phyloP scores from a whole-genome alignment of 1,140 invertebrate genomes.

The Trichonephila clavipes region DNA sequence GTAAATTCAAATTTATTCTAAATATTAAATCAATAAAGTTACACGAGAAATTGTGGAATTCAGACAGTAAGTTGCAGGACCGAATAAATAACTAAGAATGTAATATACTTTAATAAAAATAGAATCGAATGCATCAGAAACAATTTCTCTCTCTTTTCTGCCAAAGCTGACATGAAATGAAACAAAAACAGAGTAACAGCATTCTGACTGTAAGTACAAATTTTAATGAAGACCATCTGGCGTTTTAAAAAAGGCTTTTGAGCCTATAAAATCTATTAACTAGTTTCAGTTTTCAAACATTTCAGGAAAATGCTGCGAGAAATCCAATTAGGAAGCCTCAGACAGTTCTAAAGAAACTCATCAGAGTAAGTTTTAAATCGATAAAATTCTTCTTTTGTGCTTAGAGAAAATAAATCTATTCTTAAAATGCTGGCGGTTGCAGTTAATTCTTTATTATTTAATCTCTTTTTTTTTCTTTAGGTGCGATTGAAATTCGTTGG shows the following conservation, averaged over 20 bases:
- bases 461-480: constrained; percentile 35
- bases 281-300: constrained; percentile 41
- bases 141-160: neutral
- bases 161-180: neutral
- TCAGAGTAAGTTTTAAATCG: constrained; percentile 8
- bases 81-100: too few species aligned
- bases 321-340: constrained; percentile 44
- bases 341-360: constrained; percentile 40
- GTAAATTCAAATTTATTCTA: too few species aligned
- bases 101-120: too few species aligned
- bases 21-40: too few species aligned
- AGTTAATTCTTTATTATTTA: constrained; percentile 37
- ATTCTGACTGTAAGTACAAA: neutral
- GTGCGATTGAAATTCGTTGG: neutral
- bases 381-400: constrained; percentile 11
- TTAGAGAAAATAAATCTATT: neutral
- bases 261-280: constrained; percentile 40
- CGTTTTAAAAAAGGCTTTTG: neutral
- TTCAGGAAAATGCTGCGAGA: neutral
- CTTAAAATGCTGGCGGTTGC: constrained; percentile 34
- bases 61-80: too few species aligned
- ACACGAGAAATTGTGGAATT: too few species aligned
- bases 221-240: constrained; percentile 36
- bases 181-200: neutral
- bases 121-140: too few species aligned